phyloP scores from a whole-genome alignment of 1,140 invertebrate species.

The Microplitis mediator region DNA sequence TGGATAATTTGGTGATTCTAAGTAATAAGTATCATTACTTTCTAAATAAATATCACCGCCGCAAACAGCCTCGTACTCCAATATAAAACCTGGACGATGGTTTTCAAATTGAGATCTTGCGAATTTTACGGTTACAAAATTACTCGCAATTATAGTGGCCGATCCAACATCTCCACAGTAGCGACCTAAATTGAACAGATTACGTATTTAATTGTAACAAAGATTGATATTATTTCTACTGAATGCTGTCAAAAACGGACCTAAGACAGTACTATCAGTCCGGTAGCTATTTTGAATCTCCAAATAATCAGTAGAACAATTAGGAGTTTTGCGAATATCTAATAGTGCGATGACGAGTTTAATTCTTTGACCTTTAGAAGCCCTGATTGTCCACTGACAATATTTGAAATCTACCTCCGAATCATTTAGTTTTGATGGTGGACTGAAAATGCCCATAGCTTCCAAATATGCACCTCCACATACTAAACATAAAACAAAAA shows the following conservation, averaged over 20 bases:
- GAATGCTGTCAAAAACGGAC: constrained; percentile 31
- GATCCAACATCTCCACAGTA: too few relatives aligned
- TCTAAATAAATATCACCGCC: too few relatives aligned
- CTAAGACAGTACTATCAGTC: constrained; percentile 81
- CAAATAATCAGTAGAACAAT: constrained; percentile 88
- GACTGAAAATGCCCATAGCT: constrained; percentile 80
- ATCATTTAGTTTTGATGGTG: constrained; percentile 72
- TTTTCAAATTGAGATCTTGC: too few relatives aligned
- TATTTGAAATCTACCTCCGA: constrained; percentile 68
- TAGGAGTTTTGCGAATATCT: constrained; percentile 85
- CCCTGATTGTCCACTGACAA: constrained; percentile 96
- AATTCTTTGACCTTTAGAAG: constrained; percentile 94
- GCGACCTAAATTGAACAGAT: too few relatives aligned
- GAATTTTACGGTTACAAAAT: too few relatives aligned
- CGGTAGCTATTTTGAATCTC: constrained; percentile 95
- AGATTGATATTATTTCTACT: too few relatives aligned
- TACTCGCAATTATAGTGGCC: too few relatives aligned
- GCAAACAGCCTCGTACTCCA: too few relatives aligned
- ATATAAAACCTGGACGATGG: too few relatives aligned
- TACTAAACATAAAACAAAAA: constrained; percentile 65
- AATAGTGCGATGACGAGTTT: constrained; percentile 89
- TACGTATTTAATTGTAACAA: too few relatives aligned
- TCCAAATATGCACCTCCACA: constrained; percentile 93
- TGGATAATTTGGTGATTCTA: too few relatives aligned
- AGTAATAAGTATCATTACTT: too few relatives aligned